These are phyloP conservation scores for Nomada hirtipes DNA, from an alignment of 2,888 invertebrate genomes.

Conservation along the genomic window DNA sequence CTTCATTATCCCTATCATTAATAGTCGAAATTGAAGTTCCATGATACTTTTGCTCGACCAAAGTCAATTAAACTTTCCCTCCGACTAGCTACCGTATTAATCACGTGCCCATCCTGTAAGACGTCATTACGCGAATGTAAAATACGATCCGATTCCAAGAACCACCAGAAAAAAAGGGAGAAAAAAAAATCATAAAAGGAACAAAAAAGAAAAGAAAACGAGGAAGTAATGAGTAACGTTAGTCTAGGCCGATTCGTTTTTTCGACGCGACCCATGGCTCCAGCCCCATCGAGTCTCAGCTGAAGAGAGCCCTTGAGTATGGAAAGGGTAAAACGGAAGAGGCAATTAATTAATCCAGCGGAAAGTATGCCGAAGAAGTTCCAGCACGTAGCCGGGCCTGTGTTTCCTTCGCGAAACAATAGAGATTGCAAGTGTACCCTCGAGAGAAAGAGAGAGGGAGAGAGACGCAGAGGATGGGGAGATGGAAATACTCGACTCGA, in stretches of 20 bases:
- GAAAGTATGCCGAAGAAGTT: constrained; percentile 70
- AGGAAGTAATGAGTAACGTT: constrained; percentile 4
- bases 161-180: background rate
- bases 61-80: constrained; percentile 49
- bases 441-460: constrained; percentile 39
- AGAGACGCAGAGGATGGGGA: constrained; percentile 29
- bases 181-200: background rate
- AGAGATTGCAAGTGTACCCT: constrained; percentile 66
- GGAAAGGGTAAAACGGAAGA: constrained; percentile 49
- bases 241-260: constrained; percentile 27
- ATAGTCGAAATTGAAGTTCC: constrained; percentile 31
- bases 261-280: background rate
- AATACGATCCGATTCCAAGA: constrained; percentile 15
- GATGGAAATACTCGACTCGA: constrained; percentile 66
- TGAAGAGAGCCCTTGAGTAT: constrained; percentile 26
- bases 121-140: constrained; percentile 23
- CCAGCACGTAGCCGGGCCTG: constrained; percentile 47
- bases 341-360: constrained; percentile 69
- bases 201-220: background rate
- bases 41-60: constrained; percentile 19
- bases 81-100: constrained; percentile 6
- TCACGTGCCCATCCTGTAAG: constrained; percentile 11
- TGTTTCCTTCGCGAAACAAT: constrained; percentile 73
- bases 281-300: background rate
- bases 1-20: constrained; percentile 37